Evolutionary conservation across 2,888 invertebrate species (phyloP).

Genomic region (Diploptera punctata): DNA sequence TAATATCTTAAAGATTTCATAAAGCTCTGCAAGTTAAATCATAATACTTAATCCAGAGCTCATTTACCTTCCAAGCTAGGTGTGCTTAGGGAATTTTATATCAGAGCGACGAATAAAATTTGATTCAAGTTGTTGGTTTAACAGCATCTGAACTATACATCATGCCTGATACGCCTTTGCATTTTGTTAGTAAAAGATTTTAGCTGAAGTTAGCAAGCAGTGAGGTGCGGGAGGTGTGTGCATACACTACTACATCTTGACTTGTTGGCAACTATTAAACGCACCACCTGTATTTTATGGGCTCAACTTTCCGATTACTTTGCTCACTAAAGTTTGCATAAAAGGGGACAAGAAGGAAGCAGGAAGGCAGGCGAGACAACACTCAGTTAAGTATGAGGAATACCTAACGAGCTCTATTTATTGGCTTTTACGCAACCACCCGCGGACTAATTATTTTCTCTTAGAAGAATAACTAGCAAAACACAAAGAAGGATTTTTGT

Average conservation of each 20-base stretch:
- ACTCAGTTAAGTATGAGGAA: conserved; percentile 28
- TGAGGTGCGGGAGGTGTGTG: conserved; percentile 15
- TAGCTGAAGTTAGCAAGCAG: conserved; percentile 21
- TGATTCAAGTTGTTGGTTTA: background rate
- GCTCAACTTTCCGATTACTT: conserved; percentile 41
- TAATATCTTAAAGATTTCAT: no score
- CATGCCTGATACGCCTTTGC: conserved; percentile 13
- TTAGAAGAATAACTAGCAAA: conserved; percentile 24
- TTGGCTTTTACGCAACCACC: conserved; percentile 23
- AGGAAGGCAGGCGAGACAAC: conserved; percentile 6
- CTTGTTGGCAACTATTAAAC: conserved; percentile 36
- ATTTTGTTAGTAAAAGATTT: conserved; percentile 23
- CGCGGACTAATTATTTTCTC: conserved; percentile 30
- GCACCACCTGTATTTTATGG: conserved; percentile 42
- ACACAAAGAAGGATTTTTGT: conserved; percentile 21
- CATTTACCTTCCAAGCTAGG: no score
- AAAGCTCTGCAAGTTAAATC: no score
- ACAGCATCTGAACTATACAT: conserved; percentile 30
- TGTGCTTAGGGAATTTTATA: no score
- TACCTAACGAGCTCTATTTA: conserved; percentile 32
- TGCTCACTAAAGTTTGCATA: conserved; percentile 32
- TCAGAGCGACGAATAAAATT: background rate
- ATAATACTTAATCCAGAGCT: no score
- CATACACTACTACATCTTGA: conserved; percentile 27
- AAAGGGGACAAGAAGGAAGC: conserved; percentile 22